Evolutionary conservation across 2,888 invertebrate genomes (phyloP), one percentile per base, ranked within the genome.

Genomic region (Stramonita haemastoma): DNA sequence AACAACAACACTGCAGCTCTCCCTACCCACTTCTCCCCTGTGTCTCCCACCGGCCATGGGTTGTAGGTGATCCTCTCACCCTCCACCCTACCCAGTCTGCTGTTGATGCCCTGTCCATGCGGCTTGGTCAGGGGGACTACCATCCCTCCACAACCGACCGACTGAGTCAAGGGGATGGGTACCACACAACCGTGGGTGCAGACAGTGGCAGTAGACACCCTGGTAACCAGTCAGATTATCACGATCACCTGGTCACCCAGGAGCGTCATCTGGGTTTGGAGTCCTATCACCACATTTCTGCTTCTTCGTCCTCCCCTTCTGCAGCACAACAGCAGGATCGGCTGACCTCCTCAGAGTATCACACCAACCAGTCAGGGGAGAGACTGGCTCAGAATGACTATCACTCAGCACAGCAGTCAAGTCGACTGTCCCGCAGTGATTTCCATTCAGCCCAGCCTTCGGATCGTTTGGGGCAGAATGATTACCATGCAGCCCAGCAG

Each of bases 1-100:
- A 84, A 32, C 88, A 84, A 0, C 70, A 85, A 6, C 32, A 66
- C 57, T 29, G 46, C 70, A 29, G 66, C 60, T 26, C 88, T 89
- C 6, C 85, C 88, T 46, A 84, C 66, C 36, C 88, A 89, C 70
- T 89, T 89, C 70, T 89, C 88, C 66, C 88, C 88, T 4, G 88
- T 89, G 29, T 89, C 88, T 19, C 88, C 88, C 15, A 22, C 83
- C 17, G 88, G 88, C 56, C 88, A 89, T 29, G 88, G 84, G 36
- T 22, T 70, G 46, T 89, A 89, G 56, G 17, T 22, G 88, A 89
- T 56, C 88, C 84, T 73, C 81, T 89, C n/a, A n/a, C 57, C 34
- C 88, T 89, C 4, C 88, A 89, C 73, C 70, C 84, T 0, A 29
- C 88, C 26, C 88, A 89, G 85, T 57, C 88, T 13, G 29, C 88